Base-by-base conservation (phyloP, 2,113 vertebrate species). In the Tricholaema leucomelas region DNA sequence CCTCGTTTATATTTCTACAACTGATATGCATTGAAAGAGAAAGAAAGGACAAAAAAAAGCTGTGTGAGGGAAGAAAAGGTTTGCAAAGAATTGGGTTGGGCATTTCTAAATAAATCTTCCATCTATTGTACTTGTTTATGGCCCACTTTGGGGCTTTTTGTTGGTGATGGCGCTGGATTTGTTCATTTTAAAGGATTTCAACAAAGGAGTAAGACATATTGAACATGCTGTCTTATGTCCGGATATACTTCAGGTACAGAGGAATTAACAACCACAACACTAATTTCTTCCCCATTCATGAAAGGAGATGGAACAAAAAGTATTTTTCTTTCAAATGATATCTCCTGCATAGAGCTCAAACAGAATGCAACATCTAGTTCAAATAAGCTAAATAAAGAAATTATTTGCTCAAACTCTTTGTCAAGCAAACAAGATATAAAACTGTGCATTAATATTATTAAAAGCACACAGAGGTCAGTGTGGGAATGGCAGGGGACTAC, bases 71-170 rank as follows among this genome's bases (percentile, higher is more conserved):
- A 64, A 79, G 13, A 54, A 69, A 80, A 5, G 1, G 3, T 63
- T 56, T 56, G 27, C 10, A 38, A 33, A 46, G 17, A 77, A 65
- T 6, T 31, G 10, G 1, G 2, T 16, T 33, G 14, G 10, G 4
- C 4, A 54, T 60, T 76, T 85, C 27, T 85, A 25, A 72, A 83
- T 4, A 25, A 24, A 50, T 11, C 8, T 81, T 11, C 6, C 67
- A 71, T 58, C 1, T 55, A 35, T 46, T 70, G 24, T 58, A 18
- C 6, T 14, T 30, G 27, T 70, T 86, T 35, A 35, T 33, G 21
- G 4, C 2, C 60, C 78, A 5, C 0, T 30, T 82, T 38, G 0
- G 25, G 8, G 5, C 4, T 36, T 72, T 56, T 40, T 70, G 3
- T 4, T 24, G 25, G 1, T 36, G 15, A 7, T 33, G 17, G 7